These are phyloP conservation scores for Pedetes capensis DNA, from an alignment of 2,113 vertebrate genomes.

Conservation along the genomic window DNA sequence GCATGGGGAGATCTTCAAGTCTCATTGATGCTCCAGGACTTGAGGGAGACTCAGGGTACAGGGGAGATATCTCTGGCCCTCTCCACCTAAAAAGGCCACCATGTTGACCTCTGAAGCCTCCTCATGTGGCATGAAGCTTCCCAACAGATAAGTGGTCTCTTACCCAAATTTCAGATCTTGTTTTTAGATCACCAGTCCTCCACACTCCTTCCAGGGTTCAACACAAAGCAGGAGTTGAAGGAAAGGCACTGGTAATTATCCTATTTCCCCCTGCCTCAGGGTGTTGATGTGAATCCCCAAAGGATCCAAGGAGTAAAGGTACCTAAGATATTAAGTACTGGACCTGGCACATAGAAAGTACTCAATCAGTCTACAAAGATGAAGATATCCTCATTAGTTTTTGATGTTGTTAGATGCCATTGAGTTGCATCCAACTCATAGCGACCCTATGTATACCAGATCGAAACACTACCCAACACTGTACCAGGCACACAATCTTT, in stretches of 20 bases:
- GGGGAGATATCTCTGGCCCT: not conserved
- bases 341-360: not conserved
- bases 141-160: not conserved
- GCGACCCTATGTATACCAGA: too few relatives aligned
- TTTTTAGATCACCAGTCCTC: not conserved
- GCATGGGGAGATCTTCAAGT: not conserved
- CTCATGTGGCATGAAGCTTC: not conserved
- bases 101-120: not conserved
- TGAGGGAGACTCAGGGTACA: not conserved
- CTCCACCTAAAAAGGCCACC: not conserved
- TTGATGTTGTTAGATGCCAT: too few relatives aligned
- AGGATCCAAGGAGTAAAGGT: not conserved
- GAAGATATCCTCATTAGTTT: not conserved
- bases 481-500: too few relatives aligned
- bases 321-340: not conserved
- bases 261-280: not conserved
- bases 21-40: not conserved
- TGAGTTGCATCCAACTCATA: too few relatives aligned
- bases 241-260: not conserved
- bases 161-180: not conserved
- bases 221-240: not conserved
- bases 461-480: too few relatives aligned
- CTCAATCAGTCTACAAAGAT: not conserved
- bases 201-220: not conserved
- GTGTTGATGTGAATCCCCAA: not conserved